Evolutionary conservation across 92 coral and sea anemone genomes (phyloP).

Genomic region (Paragorgia papillata): DNA sequence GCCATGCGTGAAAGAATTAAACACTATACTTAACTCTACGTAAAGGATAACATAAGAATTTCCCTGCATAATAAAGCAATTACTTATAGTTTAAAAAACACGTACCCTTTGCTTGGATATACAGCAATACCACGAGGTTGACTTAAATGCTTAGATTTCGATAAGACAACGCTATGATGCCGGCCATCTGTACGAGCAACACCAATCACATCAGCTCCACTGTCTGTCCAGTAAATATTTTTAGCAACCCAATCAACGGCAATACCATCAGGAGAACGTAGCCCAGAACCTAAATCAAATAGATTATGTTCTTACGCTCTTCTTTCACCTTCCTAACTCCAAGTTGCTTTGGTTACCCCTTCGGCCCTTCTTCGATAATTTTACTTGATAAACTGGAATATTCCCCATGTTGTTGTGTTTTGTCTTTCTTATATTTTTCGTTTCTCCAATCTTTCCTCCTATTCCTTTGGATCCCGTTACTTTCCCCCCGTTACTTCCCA

Average conservation of each 20-base stretch:
- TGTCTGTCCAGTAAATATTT: slow-evolving; percentile 92
- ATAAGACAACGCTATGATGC: slow-evolving; percentile 45
- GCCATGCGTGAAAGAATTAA: too few species aligned
- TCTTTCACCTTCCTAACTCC: background rate
- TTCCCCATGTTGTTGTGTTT: too few species aligned
- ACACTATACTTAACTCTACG: too few species aligned
- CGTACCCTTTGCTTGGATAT: slow-evolving; percentile 87
- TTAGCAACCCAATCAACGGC: slow-evolving; percentile 93
- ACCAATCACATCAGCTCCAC: slow-evolving; percentile 52
- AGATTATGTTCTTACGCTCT: background rate
- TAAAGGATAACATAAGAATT: too few species aligned
- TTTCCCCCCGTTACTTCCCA: too few species aligned
- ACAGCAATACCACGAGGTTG: slow-evolving; percentile 91
- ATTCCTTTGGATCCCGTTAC: too few species aligned
- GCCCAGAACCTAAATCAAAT: slow-evolving; percentile 42
- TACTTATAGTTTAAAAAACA: background rate
- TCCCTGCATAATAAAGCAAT: too few species aligned
- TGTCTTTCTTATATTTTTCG: too few species aligned
- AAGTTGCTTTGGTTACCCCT: too few species aligned
- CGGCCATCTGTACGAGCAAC: slow-evolving; percentile 86
- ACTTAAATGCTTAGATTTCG: slow-evolving; percentile 45
- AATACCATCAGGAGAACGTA: slow-evolving; percentile 78
- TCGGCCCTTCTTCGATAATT: too few species aligned
- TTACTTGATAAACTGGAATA: too few species aligned
- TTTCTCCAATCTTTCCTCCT: too few species aligned